Base-by-base conservation (phyloP, 2,113 vertebrate species). In the Trachemys scripta region DNA sequence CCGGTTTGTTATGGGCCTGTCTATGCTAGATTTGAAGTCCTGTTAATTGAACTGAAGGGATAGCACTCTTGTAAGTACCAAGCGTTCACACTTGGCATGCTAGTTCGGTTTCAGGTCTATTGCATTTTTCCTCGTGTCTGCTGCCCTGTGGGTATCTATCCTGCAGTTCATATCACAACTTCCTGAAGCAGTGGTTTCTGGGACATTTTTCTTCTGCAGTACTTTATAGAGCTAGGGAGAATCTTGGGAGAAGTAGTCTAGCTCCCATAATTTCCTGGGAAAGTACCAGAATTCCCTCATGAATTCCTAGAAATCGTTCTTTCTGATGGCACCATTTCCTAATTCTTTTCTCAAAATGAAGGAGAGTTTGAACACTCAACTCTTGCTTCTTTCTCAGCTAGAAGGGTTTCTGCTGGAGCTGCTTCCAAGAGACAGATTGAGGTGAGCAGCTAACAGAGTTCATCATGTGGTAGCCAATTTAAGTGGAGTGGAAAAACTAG, bases 1-100 rank as follows among this genome's bases (percentile, higher is more conserved):
- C 93, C 95, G 75, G 45, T 83, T 96, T 96, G 2, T 92, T 96
- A 47, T 25, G 81, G 42, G 82, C 95, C 80, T 9, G 27, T 81
- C 51, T 93, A 51, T 83, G 85, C 47, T 90, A 89, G 80, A 96
- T 87, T 27, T 92, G 83, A 89, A 20, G 14, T 59, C 84, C 94
- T 45, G 42, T 89, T 90, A 86, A 76, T 81, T 0, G 1, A 86
- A 78, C 22, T 20, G 14, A 3, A 14, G 3, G n/a, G 72, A 6
- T 14, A 89, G 5, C 35, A 45, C 84, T 57, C 17, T 45, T 84
- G 56, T 82, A 90, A 90, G 17, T 35, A 86, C 0, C 9, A 82
- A 45, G 11, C 82, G 72, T 25, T 11, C 7, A 69, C 22, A 89
- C 79, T 87, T 19, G 80, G 65, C 27, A 57, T 50, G 25, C n/a